Evolutionary conservation across 2,113 vertebrate species (phyloP).

Genomic region (Hemibagrus wyckioides): DNA sequence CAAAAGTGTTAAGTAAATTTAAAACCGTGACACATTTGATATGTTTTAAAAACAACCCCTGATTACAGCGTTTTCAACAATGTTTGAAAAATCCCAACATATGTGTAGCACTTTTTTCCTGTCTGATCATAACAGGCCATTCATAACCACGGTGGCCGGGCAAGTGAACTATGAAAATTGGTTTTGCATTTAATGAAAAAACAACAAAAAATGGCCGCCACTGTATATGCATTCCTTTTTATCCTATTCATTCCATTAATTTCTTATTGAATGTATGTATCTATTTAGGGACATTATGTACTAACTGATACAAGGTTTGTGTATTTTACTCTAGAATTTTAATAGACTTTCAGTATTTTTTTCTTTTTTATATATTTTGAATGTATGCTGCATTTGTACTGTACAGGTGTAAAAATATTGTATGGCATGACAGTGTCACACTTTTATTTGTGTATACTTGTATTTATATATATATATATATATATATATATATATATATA

Average conservation of each 20-base stretch:
- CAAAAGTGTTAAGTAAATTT: too few relatives aligned
- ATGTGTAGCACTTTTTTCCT: too few relatives aligned
- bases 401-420: too few relatives aligned
- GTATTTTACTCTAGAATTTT: background rate
- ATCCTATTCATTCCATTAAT: background rate
- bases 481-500: too few relatives aligned
- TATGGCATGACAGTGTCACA: too few relatives aligned
- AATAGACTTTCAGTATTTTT: background rate
- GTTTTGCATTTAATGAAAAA: background rate
- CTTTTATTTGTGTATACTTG: too few relatives aligned
- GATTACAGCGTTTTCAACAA: background rate
- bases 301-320: background rate
- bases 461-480: too few relatives aligned
- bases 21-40: background rate
- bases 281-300: background rate
- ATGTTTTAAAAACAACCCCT: background rate
- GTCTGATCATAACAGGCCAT: background rate
- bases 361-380: background rate
- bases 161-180: background rate
- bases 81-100: background rate
- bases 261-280: background rate
- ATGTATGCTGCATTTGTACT: too few relatives aligned
- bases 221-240: background rate
- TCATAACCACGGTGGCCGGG: background rate
- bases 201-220: background rate